Percentiles rank a stretch among this genome's conserved stretches.
phyloP scores from a whole-genome alignment of 2,797 vertebrate genomes.

The Cynodonichthys magdalenae region DNA sequence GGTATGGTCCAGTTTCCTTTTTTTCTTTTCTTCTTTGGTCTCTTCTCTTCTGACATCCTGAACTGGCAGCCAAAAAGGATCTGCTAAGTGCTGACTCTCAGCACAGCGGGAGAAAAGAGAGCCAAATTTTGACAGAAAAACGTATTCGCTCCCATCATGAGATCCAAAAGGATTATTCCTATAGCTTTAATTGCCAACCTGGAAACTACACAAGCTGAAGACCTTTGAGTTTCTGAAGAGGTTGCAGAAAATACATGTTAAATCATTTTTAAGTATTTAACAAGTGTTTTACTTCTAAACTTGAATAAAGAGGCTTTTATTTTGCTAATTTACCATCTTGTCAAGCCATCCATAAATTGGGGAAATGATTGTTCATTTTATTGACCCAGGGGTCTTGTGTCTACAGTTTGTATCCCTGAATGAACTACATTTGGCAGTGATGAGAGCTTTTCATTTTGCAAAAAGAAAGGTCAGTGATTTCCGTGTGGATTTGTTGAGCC shows the following conservation, averaged over 20 bases:
- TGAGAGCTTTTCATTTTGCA: slow-evolving; percentile 14
- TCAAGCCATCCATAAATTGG: slow-evolving; percentile 27
- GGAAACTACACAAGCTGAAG: slow-evolving; percentile 47
- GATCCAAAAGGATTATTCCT: slow-evolving; percentile 65
- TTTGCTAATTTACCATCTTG: slow-evolving; percentile 25
- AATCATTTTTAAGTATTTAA: slow-evolving; percentile 25
- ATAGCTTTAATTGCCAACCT: slow-evolving; percentile 55
- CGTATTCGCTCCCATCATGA: slow-evolving; percentile 55
- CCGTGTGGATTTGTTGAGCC: slow-evolving; percentile 57
- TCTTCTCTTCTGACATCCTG: slow-evolving; percentile 63
- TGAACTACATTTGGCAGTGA: slow-evolving; percentile 39
- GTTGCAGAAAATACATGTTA: slow-evolving; percentile 25
- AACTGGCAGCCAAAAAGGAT: slow-evolving; percentile 58
- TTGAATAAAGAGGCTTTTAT: slow-evolving; percentile 9
- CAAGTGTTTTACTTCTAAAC: slow-evolving; percentile 18
- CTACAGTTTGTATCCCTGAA: slow-evolving; percentile 17
- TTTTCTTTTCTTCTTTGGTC: slow-evolving; percentile 24
- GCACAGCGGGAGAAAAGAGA: slow-evolving; percentile 41
- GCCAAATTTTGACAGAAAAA: slow-evolving; percentile 62
- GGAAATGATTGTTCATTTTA: slow-evolving; percentile 28
- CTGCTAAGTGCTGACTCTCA: slow-evolving; percentile 58
- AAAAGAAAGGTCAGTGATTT: slow-evolving; percentile 42
- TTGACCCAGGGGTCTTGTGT: slow-evolving; percentile 7
- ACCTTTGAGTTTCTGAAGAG: slow-evolving; percentile 24
- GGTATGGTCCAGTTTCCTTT: slow-evolving; percentile 47